Percentiles rank a stretch among this genome's conserved stretches.
Conservation (phyloP, 1,140 invertebrate species). For the Drosophila lowei region DNA sequence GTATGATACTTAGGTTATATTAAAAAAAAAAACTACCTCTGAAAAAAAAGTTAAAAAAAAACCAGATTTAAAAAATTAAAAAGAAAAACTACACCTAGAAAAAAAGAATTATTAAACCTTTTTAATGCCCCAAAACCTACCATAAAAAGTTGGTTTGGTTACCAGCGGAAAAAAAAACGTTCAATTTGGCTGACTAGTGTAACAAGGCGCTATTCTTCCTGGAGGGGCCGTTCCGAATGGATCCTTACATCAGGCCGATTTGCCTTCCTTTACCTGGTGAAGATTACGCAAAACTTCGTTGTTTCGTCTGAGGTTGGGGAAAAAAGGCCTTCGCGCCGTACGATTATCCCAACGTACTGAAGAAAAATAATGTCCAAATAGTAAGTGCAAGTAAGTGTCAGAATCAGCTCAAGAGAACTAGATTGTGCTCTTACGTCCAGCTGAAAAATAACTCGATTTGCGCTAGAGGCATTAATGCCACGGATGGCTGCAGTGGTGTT, state of each 20-base stretch:
- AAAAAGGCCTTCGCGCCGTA: background rate
- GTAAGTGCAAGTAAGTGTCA: constrained; percentile 83
- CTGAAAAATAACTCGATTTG: constrained; percentile 84
- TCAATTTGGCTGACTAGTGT: no score
- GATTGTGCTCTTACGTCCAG: constrained; percentile 82
- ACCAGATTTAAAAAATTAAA: no score
- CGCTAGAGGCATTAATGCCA: constrained; percentile 87
- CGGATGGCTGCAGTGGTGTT: constrained; percentile 89
- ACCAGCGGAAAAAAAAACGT: no score
- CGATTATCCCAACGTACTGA: constrained; percentile 83
- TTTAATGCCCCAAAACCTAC: no score
- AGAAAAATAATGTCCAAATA: constrained; percentile 86
- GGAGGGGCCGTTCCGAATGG: background rate
- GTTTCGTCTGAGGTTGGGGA: constrained; percentile 50
- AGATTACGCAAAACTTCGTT: background rate
- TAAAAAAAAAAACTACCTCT: no score
- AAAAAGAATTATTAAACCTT: no score
- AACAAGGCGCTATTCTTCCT: constrained; percentile 42
- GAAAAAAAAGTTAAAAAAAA: no score
- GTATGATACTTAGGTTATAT: no score
- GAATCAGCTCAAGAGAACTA: constrained; percentile 78
- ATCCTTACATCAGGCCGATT: constrained; percentile 30
- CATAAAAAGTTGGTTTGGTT: no score
- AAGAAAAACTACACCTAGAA: no score
- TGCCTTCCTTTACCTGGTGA: constrained; percentile 9